These are phyloP conservation scores for roundworm (Caenorhabditis elegans) DNA, from an alignment of 1,140 invertebrate species.

Conservation along the genomic window WBcel235 BX284604.4:10422001-10422500, in stretches of 20 bases:
- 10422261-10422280: too few relatives aligned
- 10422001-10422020: neutral
- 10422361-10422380: conserved; percentile 32
- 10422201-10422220: too few relatives aligned
- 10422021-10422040: neutral
- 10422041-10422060: neutral
- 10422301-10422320: neutral
- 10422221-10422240: too few relatives aligned
- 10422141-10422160: neutral
- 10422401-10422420: neutral
- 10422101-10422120: conserved; percentile 3
- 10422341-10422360: neutral
- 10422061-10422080: too few relatives aligned
- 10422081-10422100: conserved; percentile 18
- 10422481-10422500: conserved; percentile 1
- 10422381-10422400: neutral
- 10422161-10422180: neutral
- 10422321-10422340: neutral
- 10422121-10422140: neutral
- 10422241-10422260: neutral
- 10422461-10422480: conserved; percentile 4
- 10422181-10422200: too few relatives aligned
- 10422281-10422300: neutral
- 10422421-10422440: conserved; percentile 15
- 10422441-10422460: neutral